Percentiles rank a stretch among this genome's conserved stretches.
Evolutionary conservation across 2,797 vertebrate species (phyloP).

Genomic region (Danionella dracula): DNA sequence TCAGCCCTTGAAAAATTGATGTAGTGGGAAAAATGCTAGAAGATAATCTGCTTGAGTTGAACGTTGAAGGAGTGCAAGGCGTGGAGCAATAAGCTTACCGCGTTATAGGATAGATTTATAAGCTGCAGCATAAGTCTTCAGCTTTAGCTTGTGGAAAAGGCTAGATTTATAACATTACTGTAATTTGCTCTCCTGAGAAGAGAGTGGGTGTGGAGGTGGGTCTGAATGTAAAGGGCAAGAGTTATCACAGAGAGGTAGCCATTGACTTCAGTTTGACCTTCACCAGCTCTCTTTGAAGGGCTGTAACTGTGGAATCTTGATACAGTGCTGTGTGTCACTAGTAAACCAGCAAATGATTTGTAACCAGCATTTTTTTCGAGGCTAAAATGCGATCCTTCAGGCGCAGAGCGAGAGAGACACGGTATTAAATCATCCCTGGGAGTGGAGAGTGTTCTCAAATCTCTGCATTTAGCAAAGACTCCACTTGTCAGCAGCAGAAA

Average conservation of each 20-base stretch:
- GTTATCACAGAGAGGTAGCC: not conserved
- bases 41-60: constrained; percentile 14
- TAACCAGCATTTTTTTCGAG: not conserved
- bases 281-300: not conserved
- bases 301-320: constrained; percentile 1
- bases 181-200: not conserved
- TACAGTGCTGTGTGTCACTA: not conserved
- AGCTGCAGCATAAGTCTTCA: constrained; percentile 7
- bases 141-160: constrained; percentile 1
- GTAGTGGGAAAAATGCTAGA: constrained; percentile 3
- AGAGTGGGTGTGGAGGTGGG: not conserved
- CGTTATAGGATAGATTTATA: constrained; percentile 5
- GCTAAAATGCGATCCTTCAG: not conserved
- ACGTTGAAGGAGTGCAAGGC: not conserved
- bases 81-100: constrained; percentile 6
- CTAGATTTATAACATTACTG: constrained; percentile 10
- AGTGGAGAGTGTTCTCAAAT: not conserved
- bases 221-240: constrained; percentile 6
- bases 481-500: not conserved
- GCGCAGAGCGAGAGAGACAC: not conserved
- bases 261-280: constrained; percentile 27
- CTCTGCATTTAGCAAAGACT: not conserved
- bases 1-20: constrained; percentile 6
- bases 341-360: constrained; percentile 4
- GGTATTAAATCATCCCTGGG: constrained; percentile 1